Evolutionary conservation across 2,888 invertebrate species (phyloP), one percentile per base, ranked within the genome.

Genomic region (Stegana nigrithorax): DNA sequence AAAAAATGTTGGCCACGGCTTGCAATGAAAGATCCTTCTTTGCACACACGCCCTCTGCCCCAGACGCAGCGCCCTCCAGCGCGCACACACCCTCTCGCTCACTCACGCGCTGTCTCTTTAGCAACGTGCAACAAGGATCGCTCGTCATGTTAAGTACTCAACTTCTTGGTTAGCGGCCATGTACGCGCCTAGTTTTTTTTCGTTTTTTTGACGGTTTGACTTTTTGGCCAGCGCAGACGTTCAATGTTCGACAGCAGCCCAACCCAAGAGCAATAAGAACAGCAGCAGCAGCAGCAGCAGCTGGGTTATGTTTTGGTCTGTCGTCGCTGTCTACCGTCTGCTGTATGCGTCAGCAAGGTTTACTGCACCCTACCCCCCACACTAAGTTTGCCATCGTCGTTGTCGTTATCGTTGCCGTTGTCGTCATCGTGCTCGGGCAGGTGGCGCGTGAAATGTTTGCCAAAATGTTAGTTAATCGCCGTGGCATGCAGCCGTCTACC

Each of bases 1-100:
- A 75, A 75, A 67, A 70, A 66, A 56, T 55, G 69, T 76, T 70
- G 67, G 70, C 64, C 58, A 53, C 26, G 19, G n/a, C n/a, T n/a
- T 19, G 53, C 53, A 27, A 19, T 8, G 8, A 21, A 39, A n/a
- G 39, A 39, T 39, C 5, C 39, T 39, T 39, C 14, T 39, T 39
- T 39, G n/a, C 45, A 45, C 45, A 45, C 23, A 23, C 45, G 23
- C 19, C 21, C 32, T 12, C 45, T 45, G 45, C 44, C 10, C 10
- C 25, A 19, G 4, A 14, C 27, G 29, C 32, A 26, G 32, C 21
- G 5, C 45, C 21, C 7, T 32, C 32, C 6, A 12, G 7, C 32
- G 32, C 12, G 6, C 12, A 12, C 12, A 12, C 12, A 32, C 12
- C 32, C 32, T 32, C 12, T 32, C 12, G n/a, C n/a, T n/a, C n/a